Conservation (phyloP, 2,888 invertebrate genomes). For the Phaedon cochleariae region DNA sequence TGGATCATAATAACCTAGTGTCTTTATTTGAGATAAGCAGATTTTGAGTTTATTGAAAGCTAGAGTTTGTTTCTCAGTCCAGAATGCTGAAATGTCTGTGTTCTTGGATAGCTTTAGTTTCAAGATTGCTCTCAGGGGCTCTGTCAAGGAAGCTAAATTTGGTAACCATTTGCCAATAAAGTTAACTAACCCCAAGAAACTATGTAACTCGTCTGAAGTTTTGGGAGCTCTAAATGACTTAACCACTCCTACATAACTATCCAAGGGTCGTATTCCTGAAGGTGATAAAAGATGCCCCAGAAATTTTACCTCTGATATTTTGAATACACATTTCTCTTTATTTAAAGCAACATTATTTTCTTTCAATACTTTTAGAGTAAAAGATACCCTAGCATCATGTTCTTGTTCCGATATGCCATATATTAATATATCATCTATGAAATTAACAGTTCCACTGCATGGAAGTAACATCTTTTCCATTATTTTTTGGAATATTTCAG, state of each 20-base stretch:
- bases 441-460: neutral
- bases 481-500: neutral
- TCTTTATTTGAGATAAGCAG: too few relatives aligned
- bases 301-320: neutral
- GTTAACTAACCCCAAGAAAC: conserved; percentile 50
- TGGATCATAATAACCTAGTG: neutral
- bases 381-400: neutral
- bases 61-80: neutral
- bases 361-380: neutral
- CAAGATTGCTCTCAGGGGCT: neutral
- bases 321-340: neutral
- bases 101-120: neutral
- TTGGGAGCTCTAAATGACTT: conserved; percentile 6
- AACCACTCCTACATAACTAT: conserved; percentile 3
- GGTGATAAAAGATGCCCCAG: neutral
- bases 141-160: conserved; percentile 43
- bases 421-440: neutral
- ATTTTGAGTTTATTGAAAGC: neutral
- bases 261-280: neutral
- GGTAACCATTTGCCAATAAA: conserved; percentile 46
- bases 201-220: conserved; percentile 35
- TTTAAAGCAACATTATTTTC: neutral
- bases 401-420: neutral
- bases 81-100: neutral
- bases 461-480: conserved; percentile 1